Percentiles rank a stretch among this genome's conserved stretches.
phyloP scores from a whole-genome alignment of 2,797 vertebrate species.

The Psittacula echo region DNA sequence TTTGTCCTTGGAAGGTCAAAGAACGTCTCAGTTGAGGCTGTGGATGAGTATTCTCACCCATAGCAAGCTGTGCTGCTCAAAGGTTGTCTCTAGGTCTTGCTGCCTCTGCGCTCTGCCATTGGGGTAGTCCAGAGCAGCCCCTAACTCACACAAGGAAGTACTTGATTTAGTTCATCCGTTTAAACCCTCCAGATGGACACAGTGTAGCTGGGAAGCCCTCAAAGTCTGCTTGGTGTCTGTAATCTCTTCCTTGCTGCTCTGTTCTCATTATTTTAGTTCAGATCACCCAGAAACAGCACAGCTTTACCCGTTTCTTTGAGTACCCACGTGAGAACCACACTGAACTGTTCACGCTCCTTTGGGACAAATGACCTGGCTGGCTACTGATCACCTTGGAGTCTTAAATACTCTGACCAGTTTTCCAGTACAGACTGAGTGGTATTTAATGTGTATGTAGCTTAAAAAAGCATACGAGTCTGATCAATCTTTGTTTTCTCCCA shows the following conservation, averaged over 20 bases:
- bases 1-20: neutral
- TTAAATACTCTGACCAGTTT: neutral
- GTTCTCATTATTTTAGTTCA: neutral
- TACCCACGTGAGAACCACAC: rapidly evolving
- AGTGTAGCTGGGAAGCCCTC: neutral
- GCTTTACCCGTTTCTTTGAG: neutral
- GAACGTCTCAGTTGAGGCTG: rapidly evolving
- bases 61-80: neutral
- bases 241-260: neutral
- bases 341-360: rapidly evolving
- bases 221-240: rapidly evolving
- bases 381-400: neutral
- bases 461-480: neutral
- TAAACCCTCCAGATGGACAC: rapidly evolving
- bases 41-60: rapidly evolving
- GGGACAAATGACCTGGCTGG: neutral
- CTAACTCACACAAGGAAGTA: rapidly evolving
- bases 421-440: neutral
- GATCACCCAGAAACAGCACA: neutral
- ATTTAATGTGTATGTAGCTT: rapidly evolving
- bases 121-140: neutral
- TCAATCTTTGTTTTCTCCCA: neutral
- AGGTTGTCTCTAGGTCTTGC: neutral
- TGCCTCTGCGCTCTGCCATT: rapidly evolving
- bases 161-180: neutral